Percentiles rank a stretch among this genome's conserved stretches.
These are phyloP conservation scores for Lamellibrachia luymesi DNA, from an alignment of 1,140 invertebrate genomes.

Conservation along the genomic window DNA sequence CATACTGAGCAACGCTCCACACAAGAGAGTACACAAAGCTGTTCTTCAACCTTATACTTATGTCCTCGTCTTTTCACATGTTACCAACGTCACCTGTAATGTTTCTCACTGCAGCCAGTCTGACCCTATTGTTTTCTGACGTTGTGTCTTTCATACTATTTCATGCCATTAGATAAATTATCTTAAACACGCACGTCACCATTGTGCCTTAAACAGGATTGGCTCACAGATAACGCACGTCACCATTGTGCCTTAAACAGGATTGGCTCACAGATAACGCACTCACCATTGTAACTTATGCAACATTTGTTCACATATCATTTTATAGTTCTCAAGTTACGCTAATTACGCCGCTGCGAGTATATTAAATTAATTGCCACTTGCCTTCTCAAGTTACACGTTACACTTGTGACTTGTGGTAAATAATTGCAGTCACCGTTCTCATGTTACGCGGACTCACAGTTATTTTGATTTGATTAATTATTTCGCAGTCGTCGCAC, in stretches of 20 bases:
- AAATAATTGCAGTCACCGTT: not conserved
- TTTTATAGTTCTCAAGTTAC: not conserved
- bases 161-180: too few relatives aligned
- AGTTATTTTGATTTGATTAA: not conserved
- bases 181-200: not conserved
- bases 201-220: not conserved
- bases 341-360: not conserved
- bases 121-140: too few relatives aligned
- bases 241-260: not conserved
- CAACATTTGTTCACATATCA: not conserved
- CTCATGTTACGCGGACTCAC: not conserved
- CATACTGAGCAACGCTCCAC: too few relatives aligned
- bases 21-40: too few relatives aligned
- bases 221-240: not conserved
- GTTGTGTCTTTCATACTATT: too few relatives aligned
- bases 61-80: too few relatives aligned
- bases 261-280: not conserved
- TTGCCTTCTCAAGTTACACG: not conserved
- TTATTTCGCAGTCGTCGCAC: not conserved
- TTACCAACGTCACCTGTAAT: too few relatives aligned
- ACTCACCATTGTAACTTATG: not conserved
- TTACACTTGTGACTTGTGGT: not conserved
- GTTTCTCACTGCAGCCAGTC: too few relatives aligned
- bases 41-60: too few relatives aligned
- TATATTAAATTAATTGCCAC: not conserved